Evolutionary conservation across 2,113 vertebrate species (phyloP).

Genomic region (Dissostichus mawsoni): DNA sequence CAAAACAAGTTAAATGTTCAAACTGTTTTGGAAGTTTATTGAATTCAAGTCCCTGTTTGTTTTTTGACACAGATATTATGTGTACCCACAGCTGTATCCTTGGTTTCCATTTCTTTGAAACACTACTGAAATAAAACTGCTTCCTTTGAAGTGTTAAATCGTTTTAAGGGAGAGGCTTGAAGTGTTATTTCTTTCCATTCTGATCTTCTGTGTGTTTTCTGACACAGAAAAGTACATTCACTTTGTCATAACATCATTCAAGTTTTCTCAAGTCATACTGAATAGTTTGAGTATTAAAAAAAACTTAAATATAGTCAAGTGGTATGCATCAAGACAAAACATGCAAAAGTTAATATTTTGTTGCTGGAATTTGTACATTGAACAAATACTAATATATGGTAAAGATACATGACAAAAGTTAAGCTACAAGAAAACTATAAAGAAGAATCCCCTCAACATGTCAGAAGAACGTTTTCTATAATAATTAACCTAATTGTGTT

Average conservation of each 20-base stretch:
- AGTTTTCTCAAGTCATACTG: conserved; percentile 27
- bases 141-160: conserved; percentile 48
- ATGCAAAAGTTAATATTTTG: conserved; percentile 49
- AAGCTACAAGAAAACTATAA: conserved; percentile 28
- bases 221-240: conserved; percentile 64
- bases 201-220: conserved; percentile 32
- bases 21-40: conserved; percentile 45
- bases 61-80: conserved; percentile 32
- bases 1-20: conserved; percentile 10
- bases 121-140: conserved; percentile 66
- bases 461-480: conserved; percentile 31
- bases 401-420: neutral
- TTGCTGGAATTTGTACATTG: conserved; percentile 1
- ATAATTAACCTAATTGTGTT: conserved; percentile 66
- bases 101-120: conserved; percentile 60
- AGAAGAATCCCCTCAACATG: conserved; percentile 23
- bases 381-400: conserved; percentile 17
- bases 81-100: conserved; percentile 41
- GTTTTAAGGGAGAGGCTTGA: conserved; percentile 23
- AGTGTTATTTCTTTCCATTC: conserved; percentile 23
- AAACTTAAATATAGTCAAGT: neutral
- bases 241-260: conserved; percentile 49
- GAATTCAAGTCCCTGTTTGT: conserved; percentile 28
- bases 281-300: conserved; percentile 16
- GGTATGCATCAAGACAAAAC: conserved; percentile 20